Evolutionary conservation across 2,888 invertebrate genomes (phyloP), one percentile per base, ranked within the genome.

Genomic region (Rotaria socialis): DNA sequence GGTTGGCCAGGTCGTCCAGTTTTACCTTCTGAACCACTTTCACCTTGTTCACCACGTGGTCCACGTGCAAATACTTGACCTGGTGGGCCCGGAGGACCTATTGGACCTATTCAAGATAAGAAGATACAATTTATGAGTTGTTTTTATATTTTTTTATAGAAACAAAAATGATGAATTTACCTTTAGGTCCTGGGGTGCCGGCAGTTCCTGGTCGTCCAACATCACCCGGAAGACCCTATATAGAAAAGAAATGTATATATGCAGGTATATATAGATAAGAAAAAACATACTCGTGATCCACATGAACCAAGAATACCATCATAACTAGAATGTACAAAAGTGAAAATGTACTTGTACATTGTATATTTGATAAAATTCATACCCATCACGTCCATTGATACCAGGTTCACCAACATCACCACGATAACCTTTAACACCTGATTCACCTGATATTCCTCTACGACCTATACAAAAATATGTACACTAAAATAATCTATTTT

Each of bases 341-440:
- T n/a, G 2, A 80, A 24, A 47, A 24, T 47, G 7, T 24, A 8
- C 22, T 35, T 11, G 22, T n/a, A 22, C 47, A 4, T 24, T n/a
- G 24, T 43, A n/a, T 75, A 75, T 43, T 0, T 47, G 5, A 10
- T 75, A 22, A 24, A 8, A 41, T 24, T 4, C 43, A 80, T 80
- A 80, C 80, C 80, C 80, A 14, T 80, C 80, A 47, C 80, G 43
- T 24, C 80, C 80, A 80, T 47, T 80, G 1, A 47, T n/a, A n/a
- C 80, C 80, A 43, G 47, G 1, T n/a, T 80, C 80, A n/a, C 80
- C 80, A 10, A 80, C n/a, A 80, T 80, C 80, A 47, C 80, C 80
- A n/a, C 7, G n/a, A n/a, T 80, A 80, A 80, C 80, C 80, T 80
- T 80, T 80, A 2, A 47, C 80, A n/a, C 80, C 80, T 2, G 80